Evolutionary conservation across 2,797 vertebrate genomes (phyloP), one percentile per base, ranked within the genome.

Genomic region (Cyprinodon diabolis): DNA sequence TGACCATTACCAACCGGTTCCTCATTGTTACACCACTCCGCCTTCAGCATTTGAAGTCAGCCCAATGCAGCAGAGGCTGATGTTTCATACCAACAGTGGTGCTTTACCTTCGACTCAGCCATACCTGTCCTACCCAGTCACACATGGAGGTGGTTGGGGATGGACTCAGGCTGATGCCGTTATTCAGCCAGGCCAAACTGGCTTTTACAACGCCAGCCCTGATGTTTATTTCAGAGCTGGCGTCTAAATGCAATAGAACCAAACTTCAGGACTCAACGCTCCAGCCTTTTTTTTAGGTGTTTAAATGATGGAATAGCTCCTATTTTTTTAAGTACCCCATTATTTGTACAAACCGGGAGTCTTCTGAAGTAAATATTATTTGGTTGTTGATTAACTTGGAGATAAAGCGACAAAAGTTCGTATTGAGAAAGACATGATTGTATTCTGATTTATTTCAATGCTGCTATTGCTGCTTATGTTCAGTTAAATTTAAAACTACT

Each of bases 101-200:
- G 10, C 6, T 67, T 63, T 37, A 23, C 37, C 12, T 2, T 1
- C 6, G 7, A 43, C 6, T 21, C 73, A 68, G n/a, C 47, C 47
- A 6, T 12, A 49, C 19, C 37, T 35, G 30, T 40, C 56, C 63
- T 10, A 60, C 69, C 52, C 73, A 40, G 23, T 48, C 25, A 58
- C 4, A 25, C 35, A 7, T 37, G 17, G 9, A n/a, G n/a, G 1
- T 0, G 51, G 19, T 19, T 37, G 40, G 35, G 58, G 2, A 25
- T 43, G 47, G 68, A 76, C 40, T 66, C 65, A 63, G 4, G 62
- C 69, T 15, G 66, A 66, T 68, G 23, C 35, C n/a, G 72, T 43
- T 30, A 40, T 6, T 21, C 71, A 71, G 4, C 47, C 71, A 2
- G 45, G 30, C 8, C 71, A 72, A 56, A 5, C 60, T 62, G 49